Base-by-base conservation (phyloP, 2,888 invertebrate genomes). In the Mimumesa dahlbomi region DNA sequence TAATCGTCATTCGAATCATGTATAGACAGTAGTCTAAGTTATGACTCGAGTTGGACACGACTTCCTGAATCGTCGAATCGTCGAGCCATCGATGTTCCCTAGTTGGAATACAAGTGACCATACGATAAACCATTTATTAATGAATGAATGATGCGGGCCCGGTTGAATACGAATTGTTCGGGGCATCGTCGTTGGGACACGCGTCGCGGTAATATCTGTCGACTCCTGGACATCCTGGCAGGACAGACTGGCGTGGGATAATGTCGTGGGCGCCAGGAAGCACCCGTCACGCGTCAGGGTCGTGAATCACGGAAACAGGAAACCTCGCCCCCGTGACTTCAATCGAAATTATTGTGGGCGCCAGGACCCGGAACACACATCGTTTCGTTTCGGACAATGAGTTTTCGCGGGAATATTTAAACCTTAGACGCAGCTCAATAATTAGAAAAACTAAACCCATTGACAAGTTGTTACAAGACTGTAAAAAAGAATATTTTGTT, bases 301-400 rank as follows among this genome's bases (percentile, higher is more conserved):
- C 82, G 76, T 85, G 80, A 84, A 85, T 85, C 83, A 84, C 81
- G 79, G 78, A 84, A 84, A 83, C 85, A 84, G 87, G 87, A 87
- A 87, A 82, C 72, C 69, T 80, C 79, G 77, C 71, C 79, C 82
- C 64, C 83, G 83, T 82, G 84, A 84, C 83, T 84, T 69, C 77
- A 86, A 86, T 87, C 81, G 81, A 75, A 87, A 87, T 85, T 65
- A 64, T 75, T 45, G 48, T 65, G 45, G 54, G 48, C 42, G 66
- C 48, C 57, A 69, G 69, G 66, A 79, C 66, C 77, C 77, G 71
- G 80, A 79, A 79, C 70, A 45, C 52, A n/a, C n/a, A n/a, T n/a
- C n/a, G n/a, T n/a, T n/a, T n/a, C n/a, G n/a, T n/a, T n/a, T n/a
- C n/a, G n/a, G n/a, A n/a, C n/a, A n/a, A n/a, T n/a, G n/a, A n/a